These are phyloP conservation scores for Drosophila tropicalis DNA, from an alignment of 1,140 invertebrate genomes.

Conservation along the genomic window DNA sequence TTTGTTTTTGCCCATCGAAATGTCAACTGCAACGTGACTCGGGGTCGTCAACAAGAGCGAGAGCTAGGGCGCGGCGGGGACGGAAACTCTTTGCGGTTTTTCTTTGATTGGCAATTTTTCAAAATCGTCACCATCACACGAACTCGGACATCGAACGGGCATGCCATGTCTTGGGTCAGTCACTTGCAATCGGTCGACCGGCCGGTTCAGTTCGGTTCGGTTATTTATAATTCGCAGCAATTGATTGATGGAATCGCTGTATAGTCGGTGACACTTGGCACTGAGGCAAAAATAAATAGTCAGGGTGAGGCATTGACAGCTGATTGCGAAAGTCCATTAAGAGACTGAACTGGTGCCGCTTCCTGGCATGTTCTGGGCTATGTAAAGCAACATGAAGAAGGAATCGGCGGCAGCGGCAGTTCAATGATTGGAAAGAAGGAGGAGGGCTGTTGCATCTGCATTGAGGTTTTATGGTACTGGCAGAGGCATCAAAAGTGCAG, in stretches of 20 bases:
- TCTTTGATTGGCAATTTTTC: constrained; percentile 79
- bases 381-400: constrained; percentile 12
- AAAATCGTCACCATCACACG: constrained; percentile 69
- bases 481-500: constrained; percentile 71
- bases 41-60: constrained; percentile 20
- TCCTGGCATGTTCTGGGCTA: not conserved
- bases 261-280: constrained; percentile 80
- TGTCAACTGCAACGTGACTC: constrained; percentile 74
- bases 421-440: constrained; percentile 10
- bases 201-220: constrained; percentile 53
- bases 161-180: constrained; percentile 37
- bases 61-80: not conserved
- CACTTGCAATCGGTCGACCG: constrained; percentile 36
- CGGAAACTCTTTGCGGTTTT: constrained; percentile 69
- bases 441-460: constrained; percentile 51
- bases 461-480: constrained; percentile 51
- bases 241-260: constrained; percentile 79
- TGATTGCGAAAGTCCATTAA: constrained; percentile 81
- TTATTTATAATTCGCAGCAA: constrained; percentile 78
- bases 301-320: constrained; percentile 74
- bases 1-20: constrained; percentile 63
- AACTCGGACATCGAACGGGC: constrained; percentile 32
- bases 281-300: constrained; percentile 79
- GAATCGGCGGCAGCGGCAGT: not conserved
- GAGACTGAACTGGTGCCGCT: constrained; percentile 44